Evolutionary conservation across 2,113 vertebrate species (phyloP).

Genomic region (Litocranius walleri): DNA sequence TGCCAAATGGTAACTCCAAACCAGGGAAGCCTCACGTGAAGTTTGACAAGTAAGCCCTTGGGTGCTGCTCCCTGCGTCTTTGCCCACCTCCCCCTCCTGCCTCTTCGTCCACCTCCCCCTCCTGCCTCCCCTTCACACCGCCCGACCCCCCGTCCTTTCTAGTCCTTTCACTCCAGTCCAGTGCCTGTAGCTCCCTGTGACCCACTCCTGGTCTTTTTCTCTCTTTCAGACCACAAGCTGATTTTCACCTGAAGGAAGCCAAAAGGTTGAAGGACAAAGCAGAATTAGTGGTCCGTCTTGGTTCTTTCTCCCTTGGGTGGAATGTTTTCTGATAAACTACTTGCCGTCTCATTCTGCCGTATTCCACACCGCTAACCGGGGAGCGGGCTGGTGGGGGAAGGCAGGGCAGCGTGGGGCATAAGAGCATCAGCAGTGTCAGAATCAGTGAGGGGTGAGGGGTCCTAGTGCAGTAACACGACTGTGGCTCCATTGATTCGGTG

Average conservation of each 20-base stretch:
- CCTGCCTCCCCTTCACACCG: neutral
- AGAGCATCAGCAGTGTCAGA: neutral
- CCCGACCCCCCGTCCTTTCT: fast-evolving
- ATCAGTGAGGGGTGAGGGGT: neutral
- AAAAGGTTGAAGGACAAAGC: constrained; percentile 95
- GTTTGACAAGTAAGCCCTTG: constrained; percentile 83
- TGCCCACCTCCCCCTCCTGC: fast-evolving
- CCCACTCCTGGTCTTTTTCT: neutral
- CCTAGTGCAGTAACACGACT: neutral
- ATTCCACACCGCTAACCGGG: fast-evolving
- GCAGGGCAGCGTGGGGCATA: fast-evolving
- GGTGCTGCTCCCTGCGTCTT: fast-evolving
- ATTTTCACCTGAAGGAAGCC: constrained; percentile 93
- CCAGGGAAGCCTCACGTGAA: constrained; percentile 82
- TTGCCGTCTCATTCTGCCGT: fast-evolving
- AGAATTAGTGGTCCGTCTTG: constrained; percentile 88
- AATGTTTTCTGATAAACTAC: neutral
- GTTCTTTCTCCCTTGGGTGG: neutral
- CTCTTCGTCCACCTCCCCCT: neutral
- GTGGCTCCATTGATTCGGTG: neutral
- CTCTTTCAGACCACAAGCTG: constrained; percentile 83
- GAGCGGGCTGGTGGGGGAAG: fast-evolving
- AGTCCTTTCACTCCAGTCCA: neutral
- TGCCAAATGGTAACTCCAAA: constrained; percentile 79
- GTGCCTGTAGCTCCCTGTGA: neutral